Evolutionary conservation across 1,140 invertebrate genomes (phyloP), one percentile per base, ranked within the genome.

Genomic region (Acyrthosiphon pisum): DNA sequence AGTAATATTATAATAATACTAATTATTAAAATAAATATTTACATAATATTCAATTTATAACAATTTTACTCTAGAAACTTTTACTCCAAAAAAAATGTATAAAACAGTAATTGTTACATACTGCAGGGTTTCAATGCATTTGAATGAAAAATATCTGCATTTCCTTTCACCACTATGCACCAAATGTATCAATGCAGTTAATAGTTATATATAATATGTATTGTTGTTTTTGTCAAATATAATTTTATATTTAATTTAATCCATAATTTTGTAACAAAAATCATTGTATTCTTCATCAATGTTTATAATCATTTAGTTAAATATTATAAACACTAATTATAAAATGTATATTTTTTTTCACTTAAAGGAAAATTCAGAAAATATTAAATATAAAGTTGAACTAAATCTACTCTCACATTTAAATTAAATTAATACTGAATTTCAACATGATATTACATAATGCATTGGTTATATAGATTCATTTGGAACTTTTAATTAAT

Each of bases 401-500:
- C 35, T 90, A 90, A 60, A 60, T 60, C 2, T 56, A 90, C 89
- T 90, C 30, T 90, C 18, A 90, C 11, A 44, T 90, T 90, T 90
- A 44, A 60, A 68, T 90, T 68, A 68, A 60, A 60, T 60, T 56
- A 41, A 41, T 41, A 56, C 35, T 50, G 35, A 35, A 89, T 37
- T 53, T 23, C 22, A 53, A 89, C 50, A 44, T 44, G 20, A 90
- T 90, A 56, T 90, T 90, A 14, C 26, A 46, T 2, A 68, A 44
- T 90, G 37, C 22, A n/a, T 46, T 90, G 9, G 26, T 90, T 90
- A 60, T 53, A 8, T 56, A 89, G 8, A 68, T 60, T 90, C 37
- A 41, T 90, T 68, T 90, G 37, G 89, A 90, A 89, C 48, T 56
- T 68, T 26, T 90, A 90, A 90, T 60, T 90, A 90, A 68, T 68